Conservation (phyloP, 2,888 invertebrate species). For the Melanophora roralis region DNA sequence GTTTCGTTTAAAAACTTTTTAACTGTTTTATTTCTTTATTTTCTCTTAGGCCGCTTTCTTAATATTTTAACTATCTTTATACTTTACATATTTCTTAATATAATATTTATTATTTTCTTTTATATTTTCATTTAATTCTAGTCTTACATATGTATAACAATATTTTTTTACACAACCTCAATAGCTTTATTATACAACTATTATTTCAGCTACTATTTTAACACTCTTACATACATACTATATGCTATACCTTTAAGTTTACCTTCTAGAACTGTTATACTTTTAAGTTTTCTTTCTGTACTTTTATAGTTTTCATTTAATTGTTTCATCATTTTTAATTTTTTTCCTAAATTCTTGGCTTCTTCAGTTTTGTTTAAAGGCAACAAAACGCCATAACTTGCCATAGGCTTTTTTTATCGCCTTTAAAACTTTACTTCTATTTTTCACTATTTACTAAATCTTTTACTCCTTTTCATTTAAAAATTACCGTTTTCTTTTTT, state of each 20-base stretch:
- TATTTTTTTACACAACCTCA: constrained; percentile 38
- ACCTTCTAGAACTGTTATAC: not conserved
- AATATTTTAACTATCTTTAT: constrained; percentile 57
- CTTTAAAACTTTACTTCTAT: not conserved
- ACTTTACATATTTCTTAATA: constrained; percentile 53
- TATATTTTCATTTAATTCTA: constrained; percentile 69
- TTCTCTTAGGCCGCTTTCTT: not conserved
- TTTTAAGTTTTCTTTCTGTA: not conserved
- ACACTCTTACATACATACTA: too few species aligned
- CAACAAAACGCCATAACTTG: constrained; percentile 75
- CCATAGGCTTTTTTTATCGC: constrained; percentile 70
- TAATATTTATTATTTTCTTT: constrained; percentile 22
- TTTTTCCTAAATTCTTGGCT: constrained; percentile 10
- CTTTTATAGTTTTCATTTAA: too few species aligned
- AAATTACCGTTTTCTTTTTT: not conserved
- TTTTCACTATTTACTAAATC: not conserved
- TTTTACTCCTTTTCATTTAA: not conserved
- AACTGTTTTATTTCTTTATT: too few species aligned
- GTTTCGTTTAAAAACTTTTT: too few species aligned
- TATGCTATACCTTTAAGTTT: too few species aligned
- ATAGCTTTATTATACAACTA: constrained; percentile 41
- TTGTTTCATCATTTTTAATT: too few species aligned
- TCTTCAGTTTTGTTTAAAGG: constrained; percentile 70
- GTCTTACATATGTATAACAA: constrained; percentile 70
- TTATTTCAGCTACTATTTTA: constrained; percentile 15